Evolutionary conservation across 1,140 invertebrate genomes (phyloP).

Genomic region (Zaprionus camerounensis): DNA sequence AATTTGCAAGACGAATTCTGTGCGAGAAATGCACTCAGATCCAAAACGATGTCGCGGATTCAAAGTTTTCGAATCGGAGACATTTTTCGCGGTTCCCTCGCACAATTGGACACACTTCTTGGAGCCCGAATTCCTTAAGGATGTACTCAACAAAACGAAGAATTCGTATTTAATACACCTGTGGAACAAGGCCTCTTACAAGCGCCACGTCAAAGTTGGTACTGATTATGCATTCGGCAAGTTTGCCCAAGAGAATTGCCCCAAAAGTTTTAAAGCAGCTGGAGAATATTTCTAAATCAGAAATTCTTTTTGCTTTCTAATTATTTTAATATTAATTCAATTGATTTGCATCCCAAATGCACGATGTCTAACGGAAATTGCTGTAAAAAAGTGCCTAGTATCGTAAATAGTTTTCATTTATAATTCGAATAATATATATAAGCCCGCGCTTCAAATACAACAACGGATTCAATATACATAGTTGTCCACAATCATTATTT

Average conservation of each 20-base stretch:
- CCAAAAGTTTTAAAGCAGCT: background rate
- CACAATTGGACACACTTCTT: conserved; percentile 87
- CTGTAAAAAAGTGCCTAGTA: no score
- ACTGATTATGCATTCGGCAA: background rate
- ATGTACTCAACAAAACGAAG: conserved; percentile 84
- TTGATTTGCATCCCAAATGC: no score
- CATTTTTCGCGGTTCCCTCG: conserved; percentile 88
- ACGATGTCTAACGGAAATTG: no score
- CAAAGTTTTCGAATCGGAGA: conserved; percentile 86
- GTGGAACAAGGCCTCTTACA: conserved; percentile 4
- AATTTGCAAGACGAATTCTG: conserved; percentile 86
- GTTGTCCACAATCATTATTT: no score
- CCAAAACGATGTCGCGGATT: conserved; percentile 87
- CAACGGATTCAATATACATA: no score
- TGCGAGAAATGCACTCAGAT: conserved; percentile 86
- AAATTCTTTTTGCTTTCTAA: background rate
- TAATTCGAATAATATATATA: no score
- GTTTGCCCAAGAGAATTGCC: conserved; percentile 5
- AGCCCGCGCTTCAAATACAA: no score
- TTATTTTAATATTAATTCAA: no score
- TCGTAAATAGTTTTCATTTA: no score
- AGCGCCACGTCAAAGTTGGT: background rate
- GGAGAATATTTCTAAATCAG: conserved; percentile 4
- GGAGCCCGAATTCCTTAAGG: conserved; percentile 82
- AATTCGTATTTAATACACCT: conserved; percentile 84